Evolutionary conservation across 2,888 invertebrate species (phyloP).

Genomic region (Mycalesis mineus): DNA sequence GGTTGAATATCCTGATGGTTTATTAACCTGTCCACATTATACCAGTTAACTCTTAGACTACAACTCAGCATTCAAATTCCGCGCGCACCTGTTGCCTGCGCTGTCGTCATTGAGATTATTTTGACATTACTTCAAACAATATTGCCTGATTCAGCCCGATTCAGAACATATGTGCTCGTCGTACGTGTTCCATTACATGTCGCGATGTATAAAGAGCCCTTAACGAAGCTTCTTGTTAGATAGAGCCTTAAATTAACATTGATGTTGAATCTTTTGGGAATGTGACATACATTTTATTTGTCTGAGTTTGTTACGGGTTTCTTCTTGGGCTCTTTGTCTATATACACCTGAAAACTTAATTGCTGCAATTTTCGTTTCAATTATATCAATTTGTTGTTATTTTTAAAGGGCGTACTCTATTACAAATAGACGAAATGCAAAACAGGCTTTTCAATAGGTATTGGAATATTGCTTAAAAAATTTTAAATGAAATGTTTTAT

Average conservation of each 20-base stretch:
- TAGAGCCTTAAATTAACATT: neutral
- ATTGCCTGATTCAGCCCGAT: conserved; percentile 39
- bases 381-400: too few relatives aligned
- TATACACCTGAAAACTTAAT: too few relatives aligned
- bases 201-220: neutral
- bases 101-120: conserved; percentile 55
- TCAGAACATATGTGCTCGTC: neutral
- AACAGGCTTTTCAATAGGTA: too few relatives aligned
- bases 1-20: too few relatives aligned
- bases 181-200: conserved; percentile 3
- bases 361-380: too few relatives aligned
- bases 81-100: conserved; percentile 46
- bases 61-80: conserved; percentile 52
- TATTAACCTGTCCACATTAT: neutral
- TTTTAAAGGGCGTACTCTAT: too few relatives aligned
- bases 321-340: too few relatives aligned
- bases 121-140: conserved; percentile 57
- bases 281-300: too few relatives aligned
- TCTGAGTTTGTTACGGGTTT: too few relatives aligned
- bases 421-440: too few relatives aligned
- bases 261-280: neutral
- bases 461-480: too few relatives aligned
- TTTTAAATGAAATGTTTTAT: too few relatives aligned
- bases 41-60: conserved; percentile 10
- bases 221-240: conserved; percentile 4